Evolutionary conservation across 2,888 invertebrate genomes (phyloP).

Genomic region (Nephrocerus scutellatus): DNA sequence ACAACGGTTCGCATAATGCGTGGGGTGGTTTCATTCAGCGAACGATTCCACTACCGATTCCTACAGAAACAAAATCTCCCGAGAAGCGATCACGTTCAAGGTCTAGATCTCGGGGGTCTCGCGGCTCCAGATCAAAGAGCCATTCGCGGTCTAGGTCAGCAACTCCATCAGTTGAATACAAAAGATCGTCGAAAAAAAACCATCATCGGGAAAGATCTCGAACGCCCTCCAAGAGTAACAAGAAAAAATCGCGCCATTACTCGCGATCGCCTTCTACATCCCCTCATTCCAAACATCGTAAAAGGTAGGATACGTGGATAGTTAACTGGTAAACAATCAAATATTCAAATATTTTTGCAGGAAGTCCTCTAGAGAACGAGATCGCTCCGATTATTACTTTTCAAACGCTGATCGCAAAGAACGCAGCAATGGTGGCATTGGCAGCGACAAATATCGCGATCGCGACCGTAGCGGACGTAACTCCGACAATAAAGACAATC

Average conservation of each 20-base stretch:
- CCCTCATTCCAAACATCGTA: conserved; percentile 45
- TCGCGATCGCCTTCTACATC: conserved; percentile 43
- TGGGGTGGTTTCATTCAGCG: conserved; percentile 63
- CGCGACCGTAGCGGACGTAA: conserved; percentile 23
- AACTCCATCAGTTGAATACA: conserved; percentile 25
- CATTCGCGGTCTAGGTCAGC: conserved; percentile 39
- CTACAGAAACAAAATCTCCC: conserved; percentile 35
- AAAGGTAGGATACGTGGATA: conserved; percentile 30
- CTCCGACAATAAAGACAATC: conserved; percentile 22
- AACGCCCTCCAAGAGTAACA: conserved; percentile 36
- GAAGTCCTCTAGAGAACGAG: conserved; percentile 33
- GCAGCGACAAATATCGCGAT: conserved; percentile 37
- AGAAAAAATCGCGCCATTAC: conserved; percentile 44
- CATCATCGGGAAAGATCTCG: conserved; percentile 26
- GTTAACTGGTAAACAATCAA: neutral
- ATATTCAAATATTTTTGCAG: conserved; percentile 7
- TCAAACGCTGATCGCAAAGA: conserved; percentile 32
- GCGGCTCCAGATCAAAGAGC: conserved; percentile 26
- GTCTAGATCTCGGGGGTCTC: conserved; percentile 32
- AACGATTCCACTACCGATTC: conserved; percentile 38
- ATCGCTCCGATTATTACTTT: conserved; percentile 39
- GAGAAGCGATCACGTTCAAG: conserved; percentile 40
- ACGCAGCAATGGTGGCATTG: conserved; percentile 26
- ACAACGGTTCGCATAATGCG: conserved; percentile 56
- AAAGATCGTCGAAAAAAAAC: conserved; percentile 24